Evolutionary conservation across 1,140 invertebrate genomes (phyloP).

Genomic region (Ceratoteleas bidentatus): DNA sequence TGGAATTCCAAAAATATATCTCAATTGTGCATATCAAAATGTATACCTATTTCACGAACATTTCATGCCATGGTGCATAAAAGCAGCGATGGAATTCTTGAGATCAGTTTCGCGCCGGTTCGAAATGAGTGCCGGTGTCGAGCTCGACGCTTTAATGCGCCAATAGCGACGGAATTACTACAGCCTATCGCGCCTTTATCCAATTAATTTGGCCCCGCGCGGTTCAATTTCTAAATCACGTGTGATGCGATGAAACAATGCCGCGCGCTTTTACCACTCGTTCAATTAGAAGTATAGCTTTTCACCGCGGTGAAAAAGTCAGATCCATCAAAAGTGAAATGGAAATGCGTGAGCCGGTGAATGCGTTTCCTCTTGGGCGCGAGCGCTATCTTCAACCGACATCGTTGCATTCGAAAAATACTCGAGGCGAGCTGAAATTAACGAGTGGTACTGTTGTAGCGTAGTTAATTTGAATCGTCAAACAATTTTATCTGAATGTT

Average conservation of each 20-base stretch:
- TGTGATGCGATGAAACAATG: slow-evolving; percentile 14
- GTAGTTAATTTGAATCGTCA: background rate
- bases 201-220: slow-evolving; percentile 11
- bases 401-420: slow-evolving; percentile 1
- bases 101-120: slow-evolving; percentile 2
- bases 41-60: too few species aligned
- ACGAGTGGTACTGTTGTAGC: background rate
- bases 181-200: background rate
- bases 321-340: slow-evolving; percentile 14
- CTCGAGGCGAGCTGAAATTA: background rate
- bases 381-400: slow-evolving; percentile 27
- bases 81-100: background rate
- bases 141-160: slow-evolving; percentile 3
- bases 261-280: slow-evolving; percentile 7
- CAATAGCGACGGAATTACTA: slow-evolving; percentile 20
- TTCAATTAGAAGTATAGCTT: slow-evolving; percentile 3
- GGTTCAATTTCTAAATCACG: slow-evolving; percentile 25
- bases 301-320: background rate
- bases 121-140: slow-evolving; percentile 13
- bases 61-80: background rate
- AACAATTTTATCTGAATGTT: too few species aligned
- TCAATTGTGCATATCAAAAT: too few species aligned
- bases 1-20: too few species aligned
- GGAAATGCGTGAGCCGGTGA: slow-evolving; percentile 19
- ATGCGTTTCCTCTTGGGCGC: slow-evolving; percentile 10